Percentiles rank a stretch among this genome's conserved stretches.
Evolutionary conservation across 2,888 invertebrate species (phyloP).

Genomic region (Limnephilus lunatus): DNA sequence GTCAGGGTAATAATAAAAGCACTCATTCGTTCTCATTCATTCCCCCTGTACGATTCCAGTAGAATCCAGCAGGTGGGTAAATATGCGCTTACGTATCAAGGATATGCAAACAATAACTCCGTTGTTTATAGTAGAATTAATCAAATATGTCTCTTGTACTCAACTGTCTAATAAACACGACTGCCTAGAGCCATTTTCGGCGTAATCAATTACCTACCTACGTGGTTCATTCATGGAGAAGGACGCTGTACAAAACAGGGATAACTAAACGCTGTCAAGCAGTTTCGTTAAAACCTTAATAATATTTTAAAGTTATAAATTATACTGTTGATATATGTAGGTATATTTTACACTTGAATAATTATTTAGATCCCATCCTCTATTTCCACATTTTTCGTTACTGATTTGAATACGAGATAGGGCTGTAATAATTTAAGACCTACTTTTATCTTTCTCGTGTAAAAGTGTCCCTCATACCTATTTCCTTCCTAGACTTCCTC

Average conservation of each 20-base stretch:
- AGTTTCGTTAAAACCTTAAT: not conserved
- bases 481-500: too few species aligned
- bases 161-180: not conserved
- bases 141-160: slow-evolving; percentile 12
- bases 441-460: too few species aligned
- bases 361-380: too few species aligned
- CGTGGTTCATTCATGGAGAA: not conserved
- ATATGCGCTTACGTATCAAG: not conserved
- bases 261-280: not conserved
- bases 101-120: not conserved
- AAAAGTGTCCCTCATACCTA: too few species aligned
- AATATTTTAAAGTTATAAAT: too few species aligned
- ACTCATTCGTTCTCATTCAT: not conserved
- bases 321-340: too few species aligned
- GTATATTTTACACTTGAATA: too few species aligned
- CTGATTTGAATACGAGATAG: too few species aligned
- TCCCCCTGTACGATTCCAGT: not conserved
- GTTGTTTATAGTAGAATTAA: slow-evolving; percentile 23
- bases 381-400: too few species aligned
- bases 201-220: slow-evolving; percentile 12
- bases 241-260: not conserved
- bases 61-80: slow-evolving; percentile 12
- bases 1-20: too few species aligned
- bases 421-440: too few species aligned
- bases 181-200: not conserved